Conservation (phyloP, 2,113 vertebrate genomes). For the Coptodon rendalli region DNA sequence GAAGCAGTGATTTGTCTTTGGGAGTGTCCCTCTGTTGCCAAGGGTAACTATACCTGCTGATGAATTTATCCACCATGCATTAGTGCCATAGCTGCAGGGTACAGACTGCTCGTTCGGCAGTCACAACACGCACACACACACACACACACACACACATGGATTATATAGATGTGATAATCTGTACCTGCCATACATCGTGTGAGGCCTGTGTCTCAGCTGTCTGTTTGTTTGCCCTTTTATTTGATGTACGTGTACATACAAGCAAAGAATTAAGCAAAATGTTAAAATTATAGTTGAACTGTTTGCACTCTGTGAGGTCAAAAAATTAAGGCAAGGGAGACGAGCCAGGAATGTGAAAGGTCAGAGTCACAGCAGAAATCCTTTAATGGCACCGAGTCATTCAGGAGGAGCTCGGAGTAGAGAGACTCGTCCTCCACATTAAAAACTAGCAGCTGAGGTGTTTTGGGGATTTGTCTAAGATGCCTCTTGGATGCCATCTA, state of each 20-base stretch:
- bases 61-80: neutral
- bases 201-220: neutral
- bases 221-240: neutral
- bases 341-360: neutral
- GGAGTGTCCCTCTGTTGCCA: neutral
- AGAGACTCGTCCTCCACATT: neutral
- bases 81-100: neutral
- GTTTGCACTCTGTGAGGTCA: neutral
- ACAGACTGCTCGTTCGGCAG: neutral
- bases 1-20: neutral
- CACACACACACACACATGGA: neutral
- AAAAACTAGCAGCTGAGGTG: neutral
- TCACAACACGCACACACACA: neutral
- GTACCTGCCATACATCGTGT: neutral
- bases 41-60: slow-evolving; percentile 4
- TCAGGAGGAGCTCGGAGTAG: neutral
- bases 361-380: neutral
- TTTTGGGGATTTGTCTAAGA: neutral
- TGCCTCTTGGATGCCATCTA: neutral
- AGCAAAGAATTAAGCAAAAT: neutral
- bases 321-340: neutral
- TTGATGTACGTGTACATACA: neutral
- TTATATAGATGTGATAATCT: neutral
- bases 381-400: neutral
- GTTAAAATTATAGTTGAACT: neutral